Base-by-base conservation (phyloP, 2,888 invertebrate species). In the Buathra laborator region DNA sequence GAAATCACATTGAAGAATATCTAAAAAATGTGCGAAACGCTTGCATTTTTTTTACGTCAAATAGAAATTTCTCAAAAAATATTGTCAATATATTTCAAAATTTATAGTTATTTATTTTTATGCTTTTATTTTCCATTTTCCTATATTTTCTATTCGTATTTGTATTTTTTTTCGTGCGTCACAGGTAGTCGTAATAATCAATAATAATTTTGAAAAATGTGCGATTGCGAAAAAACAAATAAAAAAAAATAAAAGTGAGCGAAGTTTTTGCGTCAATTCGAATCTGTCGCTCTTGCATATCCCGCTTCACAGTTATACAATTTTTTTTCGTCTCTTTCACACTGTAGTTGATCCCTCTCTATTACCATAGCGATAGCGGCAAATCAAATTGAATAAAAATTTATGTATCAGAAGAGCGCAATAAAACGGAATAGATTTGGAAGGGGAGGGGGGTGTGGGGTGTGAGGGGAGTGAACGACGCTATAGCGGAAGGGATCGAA, bases 361-460 rank as follows among this genome's bases (percentile, higher is more conserved):
- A 90, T 90, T 90, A 91, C 90, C 91, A 90, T 90, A 90, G 90
- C 90, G 90, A 91, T 91, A 88, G 90, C 86, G 90, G 89, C 90
- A 92, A 92, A 92, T 92, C 89, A 92, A 92, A 91, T 90, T 90
- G 90, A 92, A 92, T 92, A 90, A 91, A 92, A 92, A 92, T 92
- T 91, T 91, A 92, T 92, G 92, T 92, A 92, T 92, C 91, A 90
- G 90, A 90, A 91, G 89, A 77, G 80, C 64, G 92, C 88, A 92
- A 92, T 92, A 92, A 92, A 92, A 91, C 86, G 92, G 90, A 91
- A 92, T 92, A 91, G 92, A 92, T 92, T 92, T 89, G 67, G 46
- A 88, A 87, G 87, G 84, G 10, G 46, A 24, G 75, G 66, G 24
- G 64, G 2, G 2, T 24, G 24, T 24, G 24, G 24, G 24, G 24